A percentile compares a stretch with the other conserved stretches of the same genome.
phyloP scores from a whole-genome alignment of 2,113 vertebrate species.

The Plecotus auritus region DNA sequence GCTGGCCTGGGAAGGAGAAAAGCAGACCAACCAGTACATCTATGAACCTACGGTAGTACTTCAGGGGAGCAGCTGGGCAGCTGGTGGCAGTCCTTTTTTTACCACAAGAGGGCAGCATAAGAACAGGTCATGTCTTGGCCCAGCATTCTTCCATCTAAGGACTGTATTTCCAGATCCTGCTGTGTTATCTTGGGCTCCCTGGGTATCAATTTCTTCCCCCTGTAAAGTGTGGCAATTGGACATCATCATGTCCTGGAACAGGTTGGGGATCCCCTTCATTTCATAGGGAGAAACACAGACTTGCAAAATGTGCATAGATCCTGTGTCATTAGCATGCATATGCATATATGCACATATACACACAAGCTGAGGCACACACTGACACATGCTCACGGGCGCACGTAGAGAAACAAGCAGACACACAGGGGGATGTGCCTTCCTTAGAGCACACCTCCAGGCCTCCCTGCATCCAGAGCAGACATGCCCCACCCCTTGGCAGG shows the following conservation, averaged over 20 bases:
- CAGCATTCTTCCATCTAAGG: accelerated
- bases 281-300: neutral
- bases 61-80: accelerated
- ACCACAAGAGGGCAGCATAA: slow-evolving; percentile 41
- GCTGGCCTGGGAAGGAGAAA: neutral
- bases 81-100: neutral
- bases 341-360: too few relatives aligned
- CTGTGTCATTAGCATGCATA: neutral
- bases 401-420: neutral
- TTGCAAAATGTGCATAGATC: neutral
- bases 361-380: neutral
- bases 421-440: neutral
- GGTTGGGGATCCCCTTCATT: neutral
- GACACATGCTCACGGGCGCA: accelerated
- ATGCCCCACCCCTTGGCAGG: neutral
- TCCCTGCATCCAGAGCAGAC: neutral
- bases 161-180: neutral
- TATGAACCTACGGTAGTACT: too few relatives aligned
- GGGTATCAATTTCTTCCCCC: neutral
- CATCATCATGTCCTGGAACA: neutral
- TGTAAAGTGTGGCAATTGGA: neutral
- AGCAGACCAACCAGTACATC: neutral
- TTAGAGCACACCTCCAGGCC: neutral
- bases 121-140: neutral
- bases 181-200: neutral